Conservation (phyloP, 2,888 invertebrate species). For the Pecten maximus region DNA sequence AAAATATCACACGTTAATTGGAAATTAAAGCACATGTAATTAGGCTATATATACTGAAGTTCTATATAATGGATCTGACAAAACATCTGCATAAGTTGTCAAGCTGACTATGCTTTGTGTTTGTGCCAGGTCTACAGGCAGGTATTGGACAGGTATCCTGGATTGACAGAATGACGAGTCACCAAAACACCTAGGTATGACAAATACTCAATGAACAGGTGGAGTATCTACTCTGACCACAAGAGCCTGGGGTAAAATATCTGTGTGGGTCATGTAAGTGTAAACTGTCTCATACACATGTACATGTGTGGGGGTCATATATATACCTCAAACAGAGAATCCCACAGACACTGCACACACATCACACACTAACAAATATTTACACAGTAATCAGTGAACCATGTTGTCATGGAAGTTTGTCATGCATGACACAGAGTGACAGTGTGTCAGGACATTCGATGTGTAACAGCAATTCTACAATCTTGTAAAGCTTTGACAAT, state of each 20-base stretch:
- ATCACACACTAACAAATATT: constrained; percentile 4
- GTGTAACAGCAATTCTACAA: not conserved
- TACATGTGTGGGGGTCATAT: not conserved
- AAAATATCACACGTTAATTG: not conserved
- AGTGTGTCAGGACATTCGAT: not conserved
- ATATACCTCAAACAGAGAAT: not conserved
- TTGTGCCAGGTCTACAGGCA: not conserved
- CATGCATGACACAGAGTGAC: constrained; percentile 21
- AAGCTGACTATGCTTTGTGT: not conserved
- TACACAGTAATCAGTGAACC: constrained; percentile 22
- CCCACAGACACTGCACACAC: constrained; percentile 1
- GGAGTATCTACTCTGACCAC: not conserved
- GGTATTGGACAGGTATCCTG: not conserved
- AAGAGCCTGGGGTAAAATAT: not conserved
- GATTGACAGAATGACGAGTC: not conserved
- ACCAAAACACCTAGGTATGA: constrained; percentile 15
- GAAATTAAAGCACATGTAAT: not conserved
- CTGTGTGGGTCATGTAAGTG: constrained; percentile 26
- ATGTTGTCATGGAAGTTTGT: not conserved
- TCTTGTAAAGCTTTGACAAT: not conserved
- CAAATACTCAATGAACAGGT: constrained; percentile 12
- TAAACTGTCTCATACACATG: not conserved
- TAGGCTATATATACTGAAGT: too few relatives aligned
- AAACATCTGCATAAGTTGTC: not conserved
- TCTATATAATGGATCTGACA: not conserved